A percentile compares a stretch with the other conserved stretches of the same genome.
These are phyloP conservation scores for Heliconius erato DNA, from an alignment of 2,888 invertebrate species.

Conservation along the genomic window DNA sequence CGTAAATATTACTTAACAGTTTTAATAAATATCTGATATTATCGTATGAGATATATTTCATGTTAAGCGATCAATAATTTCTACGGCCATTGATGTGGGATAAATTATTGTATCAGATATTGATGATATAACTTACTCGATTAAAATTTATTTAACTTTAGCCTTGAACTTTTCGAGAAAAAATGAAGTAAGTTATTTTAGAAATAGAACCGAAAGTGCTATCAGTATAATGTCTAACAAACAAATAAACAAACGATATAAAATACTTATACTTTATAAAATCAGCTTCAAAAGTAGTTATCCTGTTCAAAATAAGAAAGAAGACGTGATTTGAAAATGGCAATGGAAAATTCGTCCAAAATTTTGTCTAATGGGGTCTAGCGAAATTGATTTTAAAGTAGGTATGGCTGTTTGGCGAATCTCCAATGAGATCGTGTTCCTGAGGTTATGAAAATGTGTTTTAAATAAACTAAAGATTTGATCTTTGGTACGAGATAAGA, in stretches of 20 bases:
- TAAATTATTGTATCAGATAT: too few relatives aligned
- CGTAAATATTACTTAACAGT: too few relatives aligned
- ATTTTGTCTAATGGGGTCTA: constrained; percentile 33
- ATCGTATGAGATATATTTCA: too few relatives aligned
- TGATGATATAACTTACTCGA: too few relatives aligned
- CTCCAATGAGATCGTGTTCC: constrained; percentile 38
- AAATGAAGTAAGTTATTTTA: too few relatives aligned
- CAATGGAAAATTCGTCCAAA: constrained; percentile 30
- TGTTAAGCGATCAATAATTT: too few relatives aligned
- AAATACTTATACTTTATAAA: not conserved
- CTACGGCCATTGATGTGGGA: too few relatives aligned
- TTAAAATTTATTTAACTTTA: too few relatives aligned
- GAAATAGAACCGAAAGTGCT: too few relatives aligned
- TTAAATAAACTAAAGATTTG: constrained; percentile 34
- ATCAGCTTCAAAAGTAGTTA: constrained; percentile 31
- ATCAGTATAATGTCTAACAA: too few relatives aligned
- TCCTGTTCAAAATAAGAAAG: constrained; percentile 39
- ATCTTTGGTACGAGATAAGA: constrained; percentile 8
- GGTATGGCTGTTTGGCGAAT: constrained; percentile 39
- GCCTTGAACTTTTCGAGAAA: too few relatives aligned
- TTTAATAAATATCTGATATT: too few relatives aligned
- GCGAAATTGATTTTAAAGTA: constrained; percentile 41
- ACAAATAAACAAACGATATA: not conserved
- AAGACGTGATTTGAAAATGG: constrained; percentile 37
- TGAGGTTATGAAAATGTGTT: constrained; percentile 35